A percentile compares a stretch with the other conserved stretches of the same genome.
Evolutionary conservation across 2,888 invertebrate species (phyloP).

Genomic region (Lasioglossum morio): DNA sequence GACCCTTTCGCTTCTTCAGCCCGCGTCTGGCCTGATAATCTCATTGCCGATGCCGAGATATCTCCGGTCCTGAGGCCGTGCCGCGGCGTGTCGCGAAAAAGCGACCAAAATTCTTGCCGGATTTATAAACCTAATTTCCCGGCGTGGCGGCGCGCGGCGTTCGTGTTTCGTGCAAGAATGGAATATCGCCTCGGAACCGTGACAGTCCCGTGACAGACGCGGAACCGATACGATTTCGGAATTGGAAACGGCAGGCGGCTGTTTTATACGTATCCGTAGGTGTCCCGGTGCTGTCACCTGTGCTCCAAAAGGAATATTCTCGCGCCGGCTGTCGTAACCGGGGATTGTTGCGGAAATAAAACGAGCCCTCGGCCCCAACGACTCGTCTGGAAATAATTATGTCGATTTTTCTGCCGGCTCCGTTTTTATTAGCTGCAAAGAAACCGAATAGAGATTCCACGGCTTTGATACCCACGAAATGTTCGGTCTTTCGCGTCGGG

Average conservation of each 20-base stretch:
- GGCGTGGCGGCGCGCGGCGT: neutral
- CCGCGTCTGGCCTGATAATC: conserved; percentile 49
- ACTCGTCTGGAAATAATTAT: neutral
- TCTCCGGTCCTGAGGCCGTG: neutral
- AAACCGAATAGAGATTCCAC: neutral
- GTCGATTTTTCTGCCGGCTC: neutral
- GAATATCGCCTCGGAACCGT: conserved; percentile 39
- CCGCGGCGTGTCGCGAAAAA: neutral
- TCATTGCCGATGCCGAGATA: conserved; percentile 35
- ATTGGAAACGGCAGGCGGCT: conserved; percentile 15
- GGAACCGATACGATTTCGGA: conserved; percentile 40
- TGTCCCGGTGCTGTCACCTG: conserved; percentile 31
- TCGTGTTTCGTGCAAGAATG: neutral
- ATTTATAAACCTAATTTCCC: conserved; percentile 56
- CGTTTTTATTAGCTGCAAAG: neutral
- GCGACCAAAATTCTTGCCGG: neutral
- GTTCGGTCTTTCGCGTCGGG: neutral
- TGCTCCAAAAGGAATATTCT: neutral
- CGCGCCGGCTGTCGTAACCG: neutral
- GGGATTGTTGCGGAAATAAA: conserved; percentile 4
- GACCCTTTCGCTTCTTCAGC: neutral
- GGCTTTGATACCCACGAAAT: neutral
- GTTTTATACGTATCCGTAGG: neutral
- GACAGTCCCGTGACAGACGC: conserved; percentile 16
- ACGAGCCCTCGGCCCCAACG: neutral